Evolutionary conservation across 2,113 vertebrate species (phyloP).

Genomic region (Alexandromys fortis): DNA sequence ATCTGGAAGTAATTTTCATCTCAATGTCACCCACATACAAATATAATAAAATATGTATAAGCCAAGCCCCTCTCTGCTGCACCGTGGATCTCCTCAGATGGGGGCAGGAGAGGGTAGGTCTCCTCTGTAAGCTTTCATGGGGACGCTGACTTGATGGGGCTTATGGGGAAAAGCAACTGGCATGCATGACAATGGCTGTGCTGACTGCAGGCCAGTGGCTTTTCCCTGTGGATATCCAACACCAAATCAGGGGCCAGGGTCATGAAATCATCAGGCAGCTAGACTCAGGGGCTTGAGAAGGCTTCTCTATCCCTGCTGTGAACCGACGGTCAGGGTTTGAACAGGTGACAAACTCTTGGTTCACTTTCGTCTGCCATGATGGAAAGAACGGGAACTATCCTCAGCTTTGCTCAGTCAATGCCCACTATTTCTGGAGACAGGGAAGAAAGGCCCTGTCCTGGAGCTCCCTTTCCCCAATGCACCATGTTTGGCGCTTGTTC

Average conservation of each 20-base stretch:
- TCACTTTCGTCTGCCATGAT: neutral
- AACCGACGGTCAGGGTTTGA: neutral
- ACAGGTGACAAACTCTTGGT: neutral
- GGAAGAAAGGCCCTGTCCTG: neutral
- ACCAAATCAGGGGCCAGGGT: neutral
- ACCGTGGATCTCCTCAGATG: neutral
- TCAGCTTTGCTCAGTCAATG: fast-evolving
- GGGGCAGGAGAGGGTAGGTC: neutral
- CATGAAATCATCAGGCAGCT: neutral
- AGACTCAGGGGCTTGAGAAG: neutral
- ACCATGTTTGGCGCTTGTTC: neutral
- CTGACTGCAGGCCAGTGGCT: neutral
- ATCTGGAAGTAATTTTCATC: conserved; percentile 85
- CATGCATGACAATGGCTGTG: neutral
- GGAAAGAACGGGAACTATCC: neutral
- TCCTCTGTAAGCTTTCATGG: neutral
- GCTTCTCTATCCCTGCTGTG: neutral
- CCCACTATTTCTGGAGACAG: neutral
- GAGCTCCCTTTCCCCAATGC: neutral
- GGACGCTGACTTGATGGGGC: neutral
- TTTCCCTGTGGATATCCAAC: neutral
- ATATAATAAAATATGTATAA: conserved; percentile 83
- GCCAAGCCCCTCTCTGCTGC: conserved; percentile 54
- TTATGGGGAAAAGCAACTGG: neutral
- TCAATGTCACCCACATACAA: conserved; percentile 82